Conservation (phyloP, 2,797 vertebrate species). For the Avahi laniger region DNA sequence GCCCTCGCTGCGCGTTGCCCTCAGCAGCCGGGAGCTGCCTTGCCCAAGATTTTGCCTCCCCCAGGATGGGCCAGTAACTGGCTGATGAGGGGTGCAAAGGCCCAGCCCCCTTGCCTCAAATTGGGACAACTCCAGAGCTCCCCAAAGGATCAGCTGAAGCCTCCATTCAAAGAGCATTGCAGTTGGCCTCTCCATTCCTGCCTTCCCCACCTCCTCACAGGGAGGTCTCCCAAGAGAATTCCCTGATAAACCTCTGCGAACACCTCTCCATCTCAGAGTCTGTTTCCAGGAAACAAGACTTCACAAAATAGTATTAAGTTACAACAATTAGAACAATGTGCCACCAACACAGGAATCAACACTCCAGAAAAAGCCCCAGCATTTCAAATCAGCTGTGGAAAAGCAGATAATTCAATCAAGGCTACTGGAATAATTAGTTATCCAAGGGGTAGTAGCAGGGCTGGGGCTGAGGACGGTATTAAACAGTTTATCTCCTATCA, state of each 20-base stretch:
- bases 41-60: neutral
- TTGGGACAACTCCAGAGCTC: too few species aligned
- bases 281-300: neutral
- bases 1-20: neutral
- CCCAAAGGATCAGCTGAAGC: neutral
- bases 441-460: too few species aligned
- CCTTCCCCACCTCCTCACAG: neutral
- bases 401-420: neutral
- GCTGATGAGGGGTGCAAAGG: neutral
- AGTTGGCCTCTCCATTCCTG: neutral
- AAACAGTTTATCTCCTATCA: neutral
- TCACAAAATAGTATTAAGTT: neutral
- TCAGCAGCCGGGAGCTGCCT: neutral
- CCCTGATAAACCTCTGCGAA: neutral
- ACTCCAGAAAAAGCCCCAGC: neutral
- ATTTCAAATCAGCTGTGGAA: neutral
- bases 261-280: neutral
- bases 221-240: neutral
- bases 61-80: neutral
- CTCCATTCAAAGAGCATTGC: neutral
- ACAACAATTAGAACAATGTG: neutral
- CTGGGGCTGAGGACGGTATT: neutral
- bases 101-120: neutral
- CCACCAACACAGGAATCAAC: neutral
- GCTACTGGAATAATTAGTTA: neutral